Conservation (phyloP, 2,797 vertebrate species). For the Tenualosa ilisha region DNA sequence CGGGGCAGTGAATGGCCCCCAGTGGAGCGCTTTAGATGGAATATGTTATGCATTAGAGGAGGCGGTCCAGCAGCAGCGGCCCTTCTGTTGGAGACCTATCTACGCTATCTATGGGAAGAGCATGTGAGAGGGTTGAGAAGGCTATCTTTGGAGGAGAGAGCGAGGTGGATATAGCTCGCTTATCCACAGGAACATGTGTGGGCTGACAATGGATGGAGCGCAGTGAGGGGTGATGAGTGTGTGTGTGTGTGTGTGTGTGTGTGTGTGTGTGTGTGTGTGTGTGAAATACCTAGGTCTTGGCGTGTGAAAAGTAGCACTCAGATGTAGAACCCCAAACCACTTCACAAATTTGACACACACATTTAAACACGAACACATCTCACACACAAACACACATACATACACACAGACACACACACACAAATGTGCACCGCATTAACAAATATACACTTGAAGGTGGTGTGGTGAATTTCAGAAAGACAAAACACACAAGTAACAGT, state of each 20-base stretch:
- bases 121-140: conserved; percentile 29
- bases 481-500: conserved; percentile 32
- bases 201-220: conserved; percentile 26
- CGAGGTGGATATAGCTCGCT: conserved; percentile 24
- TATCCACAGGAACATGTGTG: conserved; percentile 34
- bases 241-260: conserved; percentile 25
- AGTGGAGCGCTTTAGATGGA: background rate
- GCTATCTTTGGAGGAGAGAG: conserved; percentile 30
- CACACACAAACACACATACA: conserved; percentile 32
- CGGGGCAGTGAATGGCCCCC: background rate
- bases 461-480: conserved; percentile 29
- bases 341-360: conserved; percentile 45
- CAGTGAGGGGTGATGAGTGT: conserved; percentile 19
- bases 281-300: conserved; percentile 7
- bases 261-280: conserved; percentile 27
- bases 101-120: conserved; percentile 28
- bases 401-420: conserved; percentile 37
- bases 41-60: background rate
- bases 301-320: conserved; percentile 41
- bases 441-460: conserved; percentile 32
- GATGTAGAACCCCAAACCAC: conserved; percentile 53
- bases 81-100: conserved; percentile 25
- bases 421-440: conserved; percentile 28
- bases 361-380: background rate
- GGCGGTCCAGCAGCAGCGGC: background rate